Percentiles rank a stretch among this genome's conserved stretches.
These are phyloP conservation scores for Illadopsis cleaveri DNA, from an alignment of 2,113 vertebrate genomes.

Conservation along the genomic window DNA sequence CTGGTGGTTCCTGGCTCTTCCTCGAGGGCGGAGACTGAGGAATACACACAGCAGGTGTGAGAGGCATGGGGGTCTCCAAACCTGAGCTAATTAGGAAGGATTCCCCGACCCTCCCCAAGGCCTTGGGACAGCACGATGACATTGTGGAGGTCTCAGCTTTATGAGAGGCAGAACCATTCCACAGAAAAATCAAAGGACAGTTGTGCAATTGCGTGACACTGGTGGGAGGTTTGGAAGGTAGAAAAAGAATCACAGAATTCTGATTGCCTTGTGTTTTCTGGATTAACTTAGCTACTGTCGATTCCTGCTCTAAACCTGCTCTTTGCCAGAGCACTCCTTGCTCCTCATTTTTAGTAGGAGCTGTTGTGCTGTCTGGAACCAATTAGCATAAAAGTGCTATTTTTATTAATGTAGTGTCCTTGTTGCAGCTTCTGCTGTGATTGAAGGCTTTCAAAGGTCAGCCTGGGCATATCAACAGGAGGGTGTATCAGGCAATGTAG, in stretches of 20 bases:
- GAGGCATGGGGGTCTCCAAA: rapidly evolving
- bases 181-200: neutral
- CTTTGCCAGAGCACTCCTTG: neutral
- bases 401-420: constrained; percentile 1
- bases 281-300: neutral
- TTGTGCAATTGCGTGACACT: rapidly evolving
- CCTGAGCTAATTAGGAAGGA: neutral
- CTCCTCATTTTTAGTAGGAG: neutral
- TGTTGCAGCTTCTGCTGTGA: neutral
- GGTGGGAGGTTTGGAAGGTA: neutral
- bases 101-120: neutral
- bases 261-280: neutral
- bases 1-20: neutral
- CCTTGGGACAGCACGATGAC: neutral
- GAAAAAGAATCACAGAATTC: neutral
- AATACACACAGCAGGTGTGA: neutral
- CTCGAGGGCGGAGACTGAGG: neutral
- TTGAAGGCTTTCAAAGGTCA: constrained; percentile 5
- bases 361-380: neutral
- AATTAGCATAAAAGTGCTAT: neutral
- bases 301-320: neutral
- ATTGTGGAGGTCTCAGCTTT: neutral
- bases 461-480: rapidly evolving
- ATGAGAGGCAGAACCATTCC: neutral
- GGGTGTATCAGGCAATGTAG: neutral